Conservation (phyloP, 1,140 invertebrate genomes). For the Drosophila teissieri region DNA sequence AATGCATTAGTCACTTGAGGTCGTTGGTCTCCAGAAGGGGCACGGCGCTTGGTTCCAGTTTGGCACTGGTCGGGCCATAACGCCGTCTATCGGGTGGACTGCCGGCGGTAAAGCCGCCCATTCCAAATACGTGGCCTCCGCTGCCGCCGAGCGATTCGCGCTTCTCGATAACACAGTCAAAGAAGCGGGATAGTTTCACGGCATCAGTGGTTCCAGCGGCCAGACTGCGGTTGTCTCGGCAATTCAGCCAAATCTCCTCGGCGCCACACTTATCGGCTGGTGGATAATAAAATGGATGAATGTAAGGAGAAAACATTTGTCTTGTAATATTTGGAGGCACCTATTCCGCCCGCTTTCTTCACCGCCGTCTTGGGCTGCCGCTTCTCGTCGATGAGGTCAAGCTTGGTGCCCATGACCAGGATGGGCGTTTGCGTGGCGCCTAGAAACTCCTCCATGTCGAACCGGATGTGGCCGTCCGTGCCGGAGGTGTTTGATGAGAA, state of each 20-base stretch:
- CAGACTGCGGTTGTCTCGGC: conserved; percentile 91
- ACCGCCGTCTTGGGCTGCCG: conserved; percentile 87
- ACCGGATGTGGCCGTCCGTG: conserved; percentile 87
- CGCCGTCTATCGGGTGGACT: conserved; percentile 82
- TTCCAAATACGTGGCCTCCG: conserved; percentile 48
- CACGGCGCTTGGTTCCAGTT: conserved; percentile 12
- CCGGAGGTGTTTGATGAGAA: conserved; percentile 44
- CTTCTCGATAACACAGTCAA: conserved; percentile 95
- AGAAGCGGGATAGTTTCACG: conserved; percentile 96
- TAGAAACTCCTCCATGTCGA: conserved; percentile 96
- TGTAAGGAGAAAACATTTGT: not conserved
- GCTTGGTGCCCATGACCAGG: conserved; percentile 96
- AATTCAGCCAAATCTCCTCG: conserved; percentile 96
- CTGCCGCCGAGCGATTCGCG: conserved; percentile 87
- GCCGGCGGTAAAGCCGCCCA: conserved; percentile 39
- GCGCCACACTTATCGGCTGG: conserved; percentile 95
- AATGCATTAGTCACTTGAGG: conserved; percentile 49
- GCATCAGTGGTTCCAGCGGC: conserved; percentile 96
- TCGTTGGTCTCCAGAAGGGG: conserved; percentile 62
- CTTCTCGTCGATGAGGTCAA: conserved; percentile 92
- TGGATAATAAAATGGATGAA: not conserved
- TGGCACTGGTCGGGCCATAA: conserved; percentile 1
- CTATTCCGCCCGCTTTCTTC: conserved; percentile 88
- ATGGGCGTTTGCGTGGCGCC: conserved; percentile 94
- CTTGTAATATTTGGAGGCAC: conserved; percentile 26